Percentiles rank a stretch among this genome's conserved stretches.
Evolutionary conservation across 2,113 vertebrate genomes (phyloP).

Genomic region (Dendrocopos noguchii): DNA sequence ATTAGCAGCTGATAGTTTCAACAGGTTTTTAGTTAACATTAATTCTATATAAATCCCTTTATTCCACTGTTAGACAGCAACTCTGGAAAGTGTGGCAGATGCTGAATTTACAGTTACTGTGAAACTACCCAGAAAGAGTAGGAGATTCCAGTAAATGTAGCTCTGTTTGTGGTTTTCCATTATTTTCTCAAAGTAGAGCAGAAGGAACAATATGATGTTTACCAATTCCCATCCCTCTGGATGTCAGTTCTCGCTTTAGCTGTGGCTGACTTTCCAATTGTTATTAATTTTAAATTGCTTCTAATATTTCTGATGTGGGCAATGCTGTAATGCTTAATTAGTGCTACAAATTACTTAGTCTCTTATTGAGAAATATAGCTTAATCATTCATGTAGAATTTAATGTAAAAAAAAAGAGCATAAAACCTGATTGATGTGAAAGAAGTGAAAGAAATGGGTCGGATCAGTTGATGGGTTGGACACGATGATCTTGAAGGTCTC

Average conservation of each 20-base stretch:
- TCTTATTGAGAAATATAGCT: not conserved
- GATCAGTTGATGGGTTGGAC: too few relatives aligned
- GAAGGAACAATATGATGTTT: not conserved
- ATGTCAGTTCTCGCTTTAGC: not conserved
- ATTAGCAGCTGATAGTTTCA: slow-evolving; percentile 10
- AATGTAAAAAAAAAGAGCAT: not conserved
- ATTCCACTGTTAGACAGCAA: not conserved
- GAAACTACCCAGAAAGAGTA: slow-evolving; percentile 4
- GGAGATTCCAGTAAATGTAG: slow-evolving; percentile 16
- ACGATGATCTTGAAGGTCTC: too few relatives aligned
- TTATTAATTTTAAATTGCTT: not conserved
- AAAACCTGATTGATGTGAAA: not conserved
- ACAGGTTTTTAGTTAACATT: not conserved
- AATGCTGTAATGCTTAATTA: not conserved
- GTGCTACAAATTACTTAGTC: not conserved
- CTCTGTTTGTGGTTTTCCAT: slow-evolving; percentile 27
- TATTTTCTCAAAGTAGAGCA: slow-evolving; percentile 1
- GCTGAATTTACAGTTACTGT: not conserved
- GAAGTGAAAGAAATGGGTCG: not conserved
- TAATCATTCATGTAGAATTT: not conserved
- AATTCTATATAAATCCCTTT: slow-evolving; percentile 35
- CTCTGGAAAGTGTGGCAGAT: slow-evolving; percentile 30
- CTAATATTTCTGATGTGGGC: not conserved
- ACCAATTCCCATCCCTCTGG: not conserved
- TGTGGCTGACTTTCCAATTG: not conserved